Percentiles rank a stretch among this genome's conserved stretches.
Conservation (phyloP, 2,888 invertebrate genomes). For the Cepaea hortensis region DNA sequence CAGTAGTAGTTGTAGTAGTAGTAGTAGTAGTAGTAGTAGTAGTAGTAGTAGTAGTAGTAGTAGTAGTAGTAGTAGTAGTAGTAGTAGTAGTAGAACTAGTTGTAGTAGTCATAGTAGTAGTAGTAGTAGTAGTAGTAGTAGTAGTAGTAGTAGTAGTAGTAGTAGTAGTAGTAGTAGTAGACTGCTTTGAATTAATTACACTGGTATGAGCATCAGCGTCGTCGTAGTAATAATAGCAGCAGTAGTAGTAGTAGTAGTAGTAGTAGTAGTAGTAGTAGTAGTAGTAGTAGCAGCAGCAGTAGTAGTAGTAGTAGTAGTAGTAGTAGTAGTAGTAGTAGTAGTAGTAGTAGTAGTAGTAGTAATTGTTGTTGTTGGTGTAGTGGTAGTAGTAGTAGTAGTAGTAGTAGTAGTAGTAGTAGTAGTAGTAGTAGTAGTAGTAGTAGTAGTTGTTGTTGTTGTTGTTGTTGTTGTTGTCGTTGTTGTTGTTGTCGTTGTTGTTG, state of each 20-base stretch:
- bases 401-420: too few relatives aligned
- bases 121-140: neutral
- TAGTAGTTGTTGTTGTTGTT: neutral
- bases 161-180: constrained; percentile 15
- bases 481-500: too few relatives aligned
- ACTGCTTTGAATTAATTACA: too few relatives aligned
- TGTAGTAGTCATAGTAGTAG: neutral
- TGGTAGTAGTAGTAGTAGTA: neutral
- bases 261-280: constrained; percentile 21
- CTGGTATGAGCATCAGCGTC: too few relatives aligned
- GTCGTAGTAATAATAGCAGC: neutral
- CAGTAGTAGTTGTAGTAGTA: neutral
- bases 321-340: constrained; percentile 43
- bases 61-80: constrained; percentile 11
- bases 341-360: constrained; percentile 42
- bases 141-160: constrained; percentile 7
- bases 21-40: neutral
- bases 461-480: neutral
- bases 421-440: neutral
- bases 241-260: constrained; percentile 2
- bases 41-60: constrained; percentile 21
- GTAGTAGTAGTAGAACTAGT: constrained; percentile 4
- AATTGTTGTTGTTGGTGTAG: constrained; percentile 23
- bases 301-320: constrained; percentile 40
- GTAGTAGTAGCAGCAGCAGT: neutral